A percentile compares a stretch with the other conserved stretches of the same genome.
Evolutionary conservation across 2,797 vertebrate species (phyloP).

Genomic region (Acanthopagrus latus): DNA sequence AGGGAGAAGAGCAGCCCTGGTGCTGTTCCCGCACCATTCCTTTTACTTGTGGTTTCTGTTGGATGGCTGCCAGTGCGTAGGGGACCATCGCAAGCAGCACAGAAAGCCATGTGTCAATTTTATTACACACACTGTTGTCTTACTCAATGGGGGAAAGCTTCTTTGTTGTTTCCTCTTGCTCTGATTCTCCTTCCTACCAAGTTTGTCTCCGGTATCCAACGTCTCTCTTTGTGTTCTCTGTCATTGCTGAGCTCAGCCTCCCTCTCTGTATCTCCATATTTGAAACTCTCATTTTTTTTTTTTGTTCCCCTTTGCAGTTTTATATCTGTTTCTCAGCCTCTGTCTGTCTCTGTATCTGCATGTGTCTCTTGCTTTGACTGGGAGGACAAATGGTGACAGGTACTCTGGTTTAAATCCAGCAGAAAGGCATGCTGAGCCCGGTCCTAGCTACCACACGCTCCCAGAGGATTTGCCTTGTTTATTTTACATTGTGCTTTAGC

Average conservation of each 20-base stretch:
- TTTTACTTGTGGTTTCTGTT: conserved; percentile 34
- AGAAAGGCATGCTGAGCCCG: conserved; percentile 12
- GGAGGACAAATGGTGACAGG: conserved; percentile 49
- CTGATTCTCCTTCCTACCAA: conserved; percentile 17
- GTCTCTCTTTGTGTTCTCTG: conserved; percentile 17
- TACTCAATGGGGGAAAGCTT: conserved; percentile 7
- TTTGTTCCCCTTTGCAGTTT: conserved; percentile 28
- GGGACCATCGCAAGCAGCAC: conserved; percentile 11
- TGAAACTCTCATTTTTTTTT: conserved; percentile 38
- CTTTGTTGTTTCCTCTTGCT: conserved; percentile 22
- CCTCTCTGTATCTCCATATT: conserved; percentile 15
- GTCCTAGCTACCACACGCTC: conserved; percentile 23
- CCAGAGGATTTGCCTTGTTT: conserved; percentile 56
- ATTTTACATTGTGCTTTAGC: conserved; percentile 48
- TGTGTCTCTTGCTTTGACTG: conserved; percentile 34
- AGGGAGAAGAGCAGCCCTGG: background rate
- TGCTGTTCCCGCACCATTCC: conserved; percentile 2
- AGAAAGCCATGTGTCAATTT: conserved; percentile 45
- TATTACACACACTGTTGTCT: conserved; percentile 32
- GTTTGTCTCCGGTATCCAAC: conserved; percentile 19
- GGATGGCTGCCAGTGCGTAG: conserved; percentile 29
- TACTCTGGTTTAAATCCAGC: conserved; percentile 40
- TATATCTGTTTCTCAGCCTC: conserved; percentile 32
- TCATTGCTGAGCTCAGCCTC: conserved; percentile 34
- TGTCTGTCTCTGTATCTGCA: conserved; percentile 17